Evolutionary conservation across 2,888 invertebrate species (phyloP).

Genomic region (Aspidapion aeneum): DNA sequence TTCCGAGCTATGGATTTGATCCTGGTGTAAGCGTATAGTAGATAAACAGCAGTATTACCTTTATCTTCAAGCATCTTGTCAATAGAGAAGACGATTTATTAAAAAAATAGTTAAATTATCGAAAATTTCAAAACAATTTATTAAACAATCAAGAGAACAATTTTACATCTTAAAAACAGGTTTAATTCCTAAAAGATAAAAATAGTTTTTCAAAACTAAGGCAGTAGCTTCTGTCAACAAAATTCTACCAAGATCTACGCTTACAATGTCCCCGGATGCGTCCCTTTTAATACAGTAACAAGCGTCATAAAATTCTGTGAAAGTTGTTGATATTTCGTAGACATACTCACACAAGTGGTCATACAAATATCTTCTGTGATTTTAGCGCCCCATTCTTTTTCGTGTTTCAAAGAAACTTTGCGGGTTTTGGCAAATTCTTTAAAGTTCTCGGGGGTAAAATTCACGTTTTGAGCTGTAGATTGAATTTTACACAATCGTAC

Average conservation of each 20-base stretch:
- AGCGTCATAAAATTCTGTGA: constrained; percentile 95
- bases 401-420: constrained; percentile 72
- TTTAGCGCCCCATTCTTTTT: constrained; percentile 89
- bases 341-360: constrained; percentile 90
- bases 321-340: constrained; percentile 89
- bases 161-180: constrained; percentile 93
- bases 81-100: constrained; percentile 97
- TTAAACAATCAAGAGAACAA: too few species aligned
- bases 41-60: constrained; percentile 97
- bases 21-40: constrained; percentile 91
- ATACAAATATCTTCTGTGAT: constrained; percentile 78
- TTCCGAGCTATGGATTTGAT: constrained; percentile 88
- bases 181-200: constrained; percentile 87
- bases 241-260: constrained; percentile 82
- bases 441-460: constrained; percentile 61
- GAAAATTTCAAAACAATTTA: too few species aligned
- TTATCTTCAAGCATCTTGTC: constrained; percentile 99
- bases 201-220: constrained; percentile 78
- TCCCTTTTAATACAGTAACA: constrained; percentile 98
- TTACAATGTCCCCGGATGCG: constrained; percentile 71
- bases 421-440: constrained; percentile 57
- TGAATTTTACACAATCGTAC: too few species aligned
- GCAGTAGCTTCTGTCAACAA: constrained; percentile 93
- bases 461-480: constrained; percentile 80
- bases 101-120: too few species aligned